These are phyloP conservation scores for Pongo pygmaeus DNA, from an alignment of 2,113 vertebrate genomes.

Conservation along the genomic window DNA sequence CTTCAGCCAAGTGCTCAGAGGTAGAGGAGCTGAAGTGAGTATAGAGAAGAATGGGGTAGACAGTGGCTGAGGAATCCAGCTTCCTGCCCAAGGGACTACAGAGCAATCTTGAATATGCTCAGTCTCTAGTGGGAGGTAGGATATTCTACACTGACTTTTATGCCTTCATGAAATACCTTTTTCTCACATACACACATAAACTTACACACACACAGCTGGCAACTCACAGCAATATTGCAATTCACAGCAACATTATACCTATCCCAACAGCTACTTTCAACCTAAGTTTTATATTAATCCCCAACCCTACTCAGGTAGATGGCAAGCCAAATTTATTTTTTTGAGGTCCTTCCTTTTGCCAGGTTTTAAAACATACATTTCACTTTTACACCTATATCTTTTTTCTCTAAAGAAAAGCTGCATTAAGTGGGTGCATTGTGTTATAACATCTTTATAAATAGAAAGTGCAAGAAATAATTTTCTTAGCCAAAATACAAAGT, in stretches of 20 bases:
- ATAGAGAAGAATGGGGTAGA: not conserved
- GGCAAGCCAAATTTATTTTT: not conserved
- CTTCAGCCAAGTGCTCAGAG: slow-evolving; percentile 71
- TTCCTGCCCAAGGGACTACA: not conserved
- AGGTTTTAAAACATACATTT: slow-evolving; percentile 38
- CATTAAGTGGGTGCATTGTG: slow-evolving; percentile 44
- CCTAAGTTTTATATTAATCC: not conserved
- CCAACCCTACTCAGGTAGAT: not conserved
- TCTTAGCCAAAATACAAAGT: slow-evolving; percentile 58
- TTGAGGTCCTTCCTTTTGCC: slow-evolving; percentile 4
- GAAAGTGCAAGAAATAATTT: slow-evolving; percentile 74
- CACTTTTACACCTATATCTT: slow-evolving; percentile 31
- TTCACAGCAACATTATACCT: not conserved
- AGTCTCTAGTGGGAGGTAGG: slow-evolving; percentile 63
- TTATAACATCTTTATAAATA: slow-evolving; percentile 69
- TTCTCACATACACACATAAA: not conserved
- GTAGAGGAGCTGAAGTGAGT: slow-evolving; percentile 68
- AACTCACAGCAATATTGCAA: not conserved
- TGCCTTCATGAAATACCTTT: slow-evolving; percentile 28
- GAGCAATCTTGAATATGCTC: slow-evolving; percentile 20
- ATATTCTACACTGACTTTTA: not conserved
- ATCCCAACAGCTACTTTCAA: not conserved
- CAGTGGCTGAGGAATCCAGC: not conserved
- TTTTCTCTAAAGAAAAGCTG: slow-evolving; percentile 43
- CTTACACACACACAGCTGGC: not conserved